Conservation (phyloP, 2,113 vertebrate genomes). For the Polyodon spathula region DNA sequence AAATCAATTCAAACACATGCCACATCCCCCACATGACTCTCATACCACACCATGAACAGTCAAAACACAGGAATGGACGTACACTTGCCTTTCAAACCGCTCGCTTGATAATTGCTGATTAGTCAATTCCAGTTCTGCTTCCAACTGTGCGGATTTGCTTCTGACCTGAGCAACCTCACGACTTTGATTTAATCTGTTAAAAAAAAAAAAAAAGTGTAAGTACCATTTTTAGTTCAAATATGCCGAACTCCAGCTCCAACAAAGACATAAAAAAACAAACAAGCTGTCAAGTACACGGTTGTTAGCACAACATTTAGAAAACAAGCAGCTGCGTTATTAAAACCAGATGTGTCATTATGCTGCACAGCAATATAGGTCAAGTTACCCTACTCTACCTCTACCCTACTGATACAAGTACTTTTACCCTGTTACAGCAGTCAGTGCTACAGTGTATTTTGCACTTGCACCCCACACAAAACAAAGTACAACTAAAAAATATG, state of each 20-base stretch:
- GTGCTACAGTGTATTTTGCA: no score
- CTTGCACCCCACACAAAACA: no score
- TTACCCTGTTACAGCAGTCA: no score
- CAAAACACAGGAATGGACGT: no score
- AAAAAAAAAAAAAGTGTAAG: background rate
- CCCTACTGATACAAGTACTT: no score
- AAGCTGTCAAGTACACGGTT: no score
- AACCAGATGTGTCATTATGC: background rate
- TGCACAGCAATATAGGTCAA: background rate
- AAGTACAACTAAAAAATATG: no score
- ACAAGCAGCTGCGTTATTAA: background rate
- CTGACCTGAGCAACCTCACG: slow-evolving; percentile 58
- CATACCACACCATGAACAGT: no score
- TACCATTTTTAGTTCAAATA: background rate
- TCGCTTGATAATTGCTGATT: slow-evolving; percentile 62
- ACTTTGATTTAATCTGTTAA: slow-evolving; percentile 44
- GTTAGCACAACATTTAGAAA: no score
- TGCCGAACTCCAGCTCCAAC: slow-evolving; percentile 8
- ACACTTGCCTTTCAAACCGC: slow-evolving; percentile 57
- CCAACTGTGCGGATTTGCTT: slow-evolving; percentile 50
- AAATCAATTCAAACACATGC: no score
- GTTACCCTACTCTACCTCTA: no score
- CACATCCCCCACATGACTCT: no score
- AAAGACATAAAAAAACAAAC: background rate
- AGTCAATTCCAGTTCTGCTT: slow-evolving; percentile 59